Conservation (phyloP, 2,113 vertebrate genomes). For the Protobothrops mucrosquamatus region DNA sequence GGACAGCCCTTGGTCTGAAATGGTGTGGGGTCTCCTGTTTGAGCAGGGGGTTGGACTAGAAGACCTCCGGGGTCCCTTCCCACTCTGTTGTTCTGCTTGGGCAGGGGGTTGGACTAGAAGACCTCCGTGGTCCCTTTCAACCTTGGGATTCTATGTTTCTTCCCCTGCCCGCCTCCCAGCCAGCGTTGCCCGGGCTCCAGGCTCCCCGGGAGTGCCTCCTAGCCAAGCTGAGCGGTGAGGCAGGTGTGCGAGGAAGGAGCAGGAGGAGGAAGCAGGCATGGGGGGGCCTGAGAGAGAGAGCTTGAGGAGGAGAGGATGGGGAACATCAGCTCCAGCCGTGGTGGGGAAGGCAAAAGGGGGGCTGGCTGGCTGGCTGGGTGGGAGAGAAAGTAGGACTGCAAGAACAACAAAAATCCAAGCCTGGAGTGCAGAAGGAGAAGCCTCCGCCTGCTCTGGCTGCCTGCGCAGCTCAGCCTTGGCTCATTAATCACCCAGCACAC, state of each 20-base stretch:
- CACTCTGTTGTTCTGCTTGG: no score
- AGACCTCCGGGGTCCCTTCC: neutral
- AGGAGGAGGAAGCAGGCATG: neutral
- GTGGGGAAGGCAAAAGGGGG: neutral
- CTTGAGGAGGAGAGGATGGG: neutral
- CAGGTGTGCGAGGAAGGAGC: neutral
- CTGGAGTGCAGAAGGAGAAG: neutral
- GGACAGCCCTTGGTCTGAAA: no score
- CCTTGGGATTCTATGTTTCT: neutral
- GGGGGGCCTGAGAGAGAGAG: neutral
- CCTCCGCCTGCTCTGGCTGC: neutral
- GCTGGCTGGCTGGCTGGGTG: neutral
- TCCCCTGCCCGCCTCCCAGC: neutral
- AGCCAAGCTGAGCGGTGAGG: neutral
- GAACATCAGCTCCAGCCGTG: neutral
- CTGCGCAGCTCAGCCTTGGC: neutral
- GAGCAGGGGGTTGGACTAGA: neutral
- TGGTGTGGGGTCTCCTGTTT: no score
- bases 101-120: no score
- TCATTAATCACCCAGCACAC: neutral
- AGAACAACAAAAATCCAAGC: neutral
- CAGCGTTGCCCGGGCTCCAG: accelerated
- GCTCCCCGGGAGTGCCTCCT: neutral
- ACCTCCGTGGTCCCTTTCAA: neutral
- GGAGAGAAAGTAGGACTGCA: neutral